These are phyloP conservation scores for Anguilla rostrata DNA, from an alignment of 2,113 vertebrate genomes.

Conservation along the genomic window DNA sequence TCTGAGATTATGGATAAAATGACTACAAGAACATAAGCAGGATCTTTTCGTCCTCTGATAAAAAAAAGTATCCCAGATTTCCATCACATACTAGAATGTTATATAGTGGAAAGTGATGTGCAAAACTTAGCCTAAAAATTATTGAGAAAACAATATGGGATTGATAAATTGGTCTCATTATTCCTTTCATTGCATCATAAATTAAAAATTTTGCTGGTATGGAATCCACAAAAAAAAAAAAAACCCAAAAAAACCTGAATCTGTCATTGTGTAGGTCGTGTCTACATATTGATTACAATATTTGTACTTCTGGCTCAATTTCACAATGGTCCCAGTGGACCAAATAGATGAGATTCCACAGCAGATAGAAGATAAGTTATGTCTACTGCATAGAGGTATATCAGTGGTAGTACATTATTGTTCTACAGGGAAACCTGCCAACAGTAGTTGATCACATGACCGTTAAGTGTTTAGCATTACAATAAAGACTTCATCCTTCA, in stretches of 20 bases:
- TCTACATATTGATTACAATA: not conserved
- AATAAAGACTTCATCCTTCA: not conserved
- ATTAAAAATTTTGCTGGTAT: not conserved
- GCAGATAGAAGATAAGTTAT: not conserved
- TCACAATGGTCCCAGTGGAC: not conserved
- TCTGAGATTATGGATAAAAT: not conserved
- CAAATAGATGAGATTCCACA: not conserved
- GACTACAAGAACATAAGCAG: no score
- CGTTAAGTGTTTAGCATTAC: not conserved
- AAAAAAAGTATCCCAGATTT: no score
- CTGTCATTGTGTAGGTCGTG: not conserved
- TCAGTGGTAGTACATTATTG: not conserved
- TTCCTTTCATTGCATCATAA: not conserved
- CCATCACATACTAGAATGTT: not conserved
- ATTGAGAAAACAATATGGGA: not conserved
- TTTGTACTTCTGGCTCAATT: not conserved
- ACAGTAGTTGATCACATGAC: not conserved
- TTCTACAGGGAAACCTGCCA: not conserved
- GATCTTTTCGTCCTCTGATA: no score
- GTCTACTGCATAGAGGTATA: not conserved
- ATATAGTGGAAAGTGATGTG: not conserved
- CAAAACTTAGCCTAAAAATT: not conserved
- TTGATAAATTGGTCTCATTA: not conserved
- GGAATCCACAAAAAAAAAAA: not conserved
- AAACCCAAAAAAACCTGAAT: not conserved